phyloP scores from a whole-genome alignment of 2,113 vertebrate genomes.

The Rhinopomastus cyanomelas region DNA sequence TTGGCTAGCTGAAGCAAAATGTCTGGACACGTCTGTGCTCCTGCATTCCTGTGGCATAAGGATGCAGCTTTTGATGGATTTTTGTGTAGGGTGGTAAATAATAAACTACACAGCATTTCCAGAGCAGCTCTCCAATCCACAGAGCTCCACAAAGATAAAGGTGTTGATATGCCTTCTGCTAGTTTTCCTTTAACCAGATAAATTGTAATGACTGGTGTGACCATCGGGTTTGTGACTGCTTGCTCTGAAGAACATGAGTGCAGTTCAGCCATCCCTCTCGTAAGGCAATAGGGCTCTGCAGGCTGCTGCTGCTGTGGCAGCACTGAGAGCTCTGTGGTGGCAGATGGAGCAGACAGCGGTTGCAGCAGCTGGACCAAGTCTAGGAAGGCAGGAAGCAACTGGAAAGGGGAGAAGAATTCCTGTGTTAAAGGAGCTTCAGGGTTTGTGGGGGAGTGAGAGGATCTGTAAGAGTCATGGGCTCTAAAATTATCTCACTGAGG shows the following conservation, averaged over 20 bases:
- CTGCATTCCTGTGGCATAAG: neutral
- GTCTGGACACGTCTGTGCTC: neutral
- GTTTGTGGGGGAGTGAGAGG: neutral
- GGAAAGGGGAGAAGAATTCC: neutral
- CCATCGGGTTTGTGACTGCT: neutral
- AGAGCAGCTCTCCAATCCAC: neutral
- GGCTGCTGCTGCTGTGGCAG: neutral
- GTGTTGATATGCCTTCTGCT: neutral
- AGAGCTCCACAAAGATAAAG: neutral
- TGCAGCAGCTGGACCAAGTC: neutral
- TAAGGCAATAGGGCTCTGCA: neutral
- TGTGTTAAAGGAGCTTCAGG: neutral
- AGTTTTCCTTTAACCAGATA: neutral
- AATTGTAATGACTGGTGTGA: neutral
- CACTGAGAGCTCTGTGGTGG: neutral
- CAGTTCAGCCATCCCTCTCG: neutral
- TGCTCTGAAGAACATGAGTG: fast-evolving
- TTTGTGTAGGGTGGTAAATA: neutral
- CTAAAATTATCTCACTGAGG: neutral
- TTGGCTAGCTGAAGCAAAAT: fast-evolving
- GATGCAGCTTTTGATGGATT: neutral
- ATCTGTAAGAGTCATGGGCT: neutral
- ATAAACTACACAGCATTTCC: neutral
- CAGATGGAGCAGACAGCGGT: neutral
- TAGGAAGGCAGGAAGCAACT: neutral